Conservation (phyloP, 2,888 invertebrate genomes). For the Nudaria mundana region DNA sequence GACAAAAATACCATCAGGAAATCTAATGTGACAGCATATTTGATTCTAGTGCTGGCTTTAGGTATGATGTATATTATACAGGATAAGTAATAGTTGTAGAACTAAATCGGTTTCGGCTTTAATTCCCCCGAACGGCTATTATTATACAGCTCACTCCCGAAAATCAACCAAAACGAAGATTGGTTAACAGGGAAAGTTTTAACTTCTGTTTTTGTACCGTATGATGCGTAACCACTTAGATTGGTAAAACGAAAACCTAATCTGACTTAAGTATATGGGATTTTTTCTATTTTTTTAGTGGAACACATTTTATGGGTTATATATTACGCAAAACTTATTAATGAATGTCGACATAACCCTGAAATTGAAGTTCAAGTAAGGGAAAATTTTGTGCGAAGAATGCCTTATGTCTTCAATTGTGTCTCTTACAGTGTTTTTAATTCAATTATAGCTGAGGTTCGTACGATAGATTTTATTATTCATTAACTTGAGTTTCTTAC, state of each 20-base stretch:
- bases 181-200: too few relatives aligned
- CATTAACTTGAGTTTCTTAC: neutral
- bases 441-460: neutral
- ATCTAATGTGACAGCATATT: neutral
- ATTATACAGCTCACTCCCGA: too few relatives aligned
- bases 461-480: neutral
- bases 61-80: neutral
- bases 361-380: neutral
- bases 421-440: neutral
- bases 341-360: neutral
- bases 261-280: too few relatives aligned
- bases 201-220: neutral
- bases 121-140: too few relatives aligned
- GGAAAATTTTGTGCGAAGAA: neutral
- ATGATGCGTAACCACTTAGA: too few relatives aligned
- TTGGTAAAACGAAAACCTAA: too few relatives aligned
- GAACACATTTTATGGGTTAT: neutral
- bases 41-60: constrained; percentile 1
- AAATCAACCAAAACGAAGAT: too few relatives aligned
- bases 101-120: too few relatives aligned
- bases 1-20: neutral
- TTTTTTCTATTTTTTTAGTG: too few relatives aligned
- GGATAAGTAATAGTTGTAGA: neutral
- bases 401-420: constrained; percentile 2
- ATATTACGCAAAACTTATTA: neutral